These are phyloP conservation scores for Rosalia funebris DNA, from an alignment of 2,888 invertebrate species.

Conservation along the genomic window DNA sequence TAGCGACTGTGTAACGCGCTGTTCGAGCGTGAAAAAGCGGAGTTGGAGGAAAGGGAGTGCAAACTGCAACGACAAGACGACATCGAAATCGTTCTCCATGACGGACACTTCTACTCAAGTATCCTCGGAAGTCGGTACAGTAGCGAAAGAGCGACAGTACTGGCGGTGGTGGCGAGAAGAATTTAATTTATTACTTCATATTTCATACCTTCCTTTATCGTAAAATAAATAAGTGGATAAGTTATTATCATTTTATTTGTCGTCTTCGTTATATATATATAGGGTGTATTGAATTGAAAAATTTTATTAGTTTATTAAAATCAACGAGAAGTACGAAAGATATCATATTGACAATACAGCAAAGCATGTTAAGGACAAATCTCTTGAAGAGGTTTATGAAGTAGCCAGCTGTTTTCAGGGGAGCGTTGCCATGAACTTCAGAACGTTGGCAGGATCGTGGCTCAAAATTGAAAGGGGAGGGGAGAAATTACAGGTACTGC, in stretches of 20 bases:
- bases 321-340: constrained; percentile 97
- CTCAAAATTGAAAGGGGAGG: constrained; percentile 98
- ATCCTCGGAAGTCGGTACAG: constrained; percentile 69
- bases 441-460: constrained; percentile 97
- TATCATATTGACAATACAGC: constrained; percentile 98
- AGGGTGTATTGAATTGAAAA: no score
- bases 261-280: no score
- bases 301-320: constrained; percentile 98
- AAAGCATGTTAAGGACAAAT: constrained; percentile 90
- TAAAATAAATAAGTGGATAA: no score
- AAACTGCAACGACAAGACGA: constrained; percentile 89
- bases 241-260: no score
- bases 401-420: constrained; percentile 98
- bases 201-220: no score
- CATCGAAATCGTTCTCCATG: constrained; percentile 59
- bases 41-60: constrained; percentile 93
- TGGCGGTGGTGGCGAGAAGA: constrained; percentile 65
- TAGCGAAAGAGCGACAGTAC: constrained; percentile 74
- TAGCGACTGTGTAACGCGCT: constrained; percentile 98
- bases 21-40: constrained; percentile 98
- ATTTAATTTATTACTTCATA: no score
- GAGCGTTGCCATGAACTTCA: constrained; percentile 96
- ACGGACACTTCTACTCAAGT: constrained; percentile 63
- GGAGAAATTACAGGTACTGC: constrained; percentile 93
- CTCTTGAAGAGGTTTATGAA: constrained; percentile 96